Percentiles rank a stretch among this genome's conserved stretches.
These are phyloP conservation scores for Oxyruncus cristatus DNA, from an alignment of 2,113 vertebrate genomes.

Conservation along the genomic window DNA sequence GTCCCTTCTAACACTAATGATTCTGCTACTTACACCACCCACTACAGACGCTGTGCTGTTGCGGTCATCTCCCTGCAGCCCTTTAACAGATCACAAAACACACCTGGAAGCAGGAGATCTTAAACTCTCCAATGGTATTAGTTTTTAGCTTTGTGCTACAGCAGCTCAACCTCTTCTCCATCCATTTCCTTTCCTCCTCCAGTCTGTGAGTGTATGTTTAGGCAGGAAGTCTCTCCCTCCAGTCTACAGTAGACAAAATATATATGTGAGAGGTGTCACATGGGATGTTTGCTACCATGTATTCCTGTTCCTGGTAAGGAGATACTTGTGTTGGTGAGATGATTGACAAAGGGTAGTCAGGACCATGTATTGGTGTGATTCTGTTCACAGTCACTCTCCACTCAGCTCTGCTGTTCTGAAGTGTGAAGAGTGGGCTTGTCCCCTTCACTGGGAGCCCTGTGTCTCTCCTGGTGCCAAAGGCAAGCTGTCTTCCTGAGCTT, in stretches of 20 bases:
- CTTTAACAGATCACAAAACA: background rate
- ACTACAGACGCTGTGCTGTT: accelerated
- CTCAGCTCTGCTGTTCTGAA: background rate
- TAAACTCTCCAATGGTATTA: background rate
- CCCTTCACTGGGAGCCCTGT: background rate
- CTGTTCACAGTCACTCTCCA: background rate
- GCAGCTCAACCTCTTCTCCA: background rate
- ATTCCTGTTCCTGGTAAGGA: background rate
- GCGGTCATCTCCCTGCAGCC: background rate
- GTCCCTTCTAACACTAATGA: background rate
- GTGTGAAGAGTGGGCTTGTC: background rate
- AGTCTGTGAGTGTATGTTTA: background rate
- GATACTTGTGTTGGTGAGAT: background rate
- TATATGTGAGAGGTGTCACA: background rate
- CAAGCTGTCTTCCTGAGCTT: background rate
- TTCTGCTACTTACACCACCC: background rate
- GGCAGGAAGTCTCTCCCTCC: background rate
- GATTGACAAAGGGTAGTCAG: background rate
- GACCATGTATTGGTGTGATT: background rate
- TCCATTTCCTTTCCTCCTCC: background rate
- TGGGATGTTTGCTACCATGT: background rate
- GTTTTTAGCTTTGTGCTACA: background rate
- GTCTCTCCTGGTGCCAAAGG: background rate
- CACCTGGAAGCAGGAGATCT: background rate
- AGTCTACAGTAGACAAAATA: background rate